These are phyloP conservation scores for Chlorodrepanis virens DNA, from an alignment of 2,113 vertebrate genomes.

Conservation along the genomic window DNA sequence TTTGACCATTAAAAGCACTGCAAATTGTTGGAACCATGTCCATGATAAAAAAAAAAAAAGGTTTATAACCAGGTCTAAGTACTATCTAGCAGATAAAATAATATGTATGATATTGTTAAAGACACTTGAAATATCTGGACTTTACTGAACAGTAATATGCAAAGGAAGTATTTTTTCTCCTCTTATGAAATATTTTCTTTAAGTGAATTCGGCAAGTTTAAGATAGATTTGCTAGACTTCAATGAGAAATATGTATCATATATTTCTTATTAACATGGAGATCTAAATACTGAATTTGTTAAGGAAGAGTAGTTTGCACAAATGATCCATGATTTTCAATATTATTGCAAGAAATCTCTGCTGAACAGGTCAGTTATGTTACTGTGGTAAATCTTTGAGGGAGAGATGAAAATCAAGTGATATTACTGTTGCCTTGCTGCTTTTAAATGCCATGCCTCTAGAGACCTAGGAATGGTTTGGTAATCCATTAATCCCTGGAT, in stretches of 20 bases:
- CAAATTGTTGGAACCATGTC: not conserved
- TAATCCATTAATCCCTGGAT: not conserved
- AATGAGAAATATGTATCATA: not conserved
- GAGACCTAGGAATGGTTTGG: not conserved
- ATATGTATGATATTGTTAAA: not conserved
- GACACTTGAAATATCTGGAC: not conserved
- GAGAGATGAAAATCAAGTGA: not conserved
- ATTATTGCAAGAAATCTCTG: not conserved
- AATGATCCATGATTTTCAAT: not conserved
- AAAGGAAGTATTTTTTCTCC: not conserved
- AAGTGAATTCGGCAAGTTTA: not conserved
- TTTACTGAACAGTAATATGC: not conserved
- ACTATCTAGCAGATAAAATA: not conserved
- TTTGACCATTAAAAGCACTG: not conserved
- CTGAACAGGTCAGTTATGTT: not conserved
- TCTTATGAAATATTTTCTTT: not conserved
- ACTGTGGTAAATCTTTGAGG: not conserved
- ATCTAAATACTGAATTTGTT: not conserved
- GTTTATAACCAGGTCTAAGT: not conserved
- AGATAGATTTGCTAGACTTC: not conserved
- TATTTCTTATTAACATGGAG: not conserved
- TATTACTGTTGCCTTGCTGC: not conserved
- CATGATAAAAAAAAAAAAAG: rapidly evolving
- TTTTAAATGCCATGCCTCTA: not conserved
- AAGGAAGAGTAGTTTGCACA: not conserved